Percentiles rank a stretch among this genome's conserved stretches.
phyloP scores from a whole-genome alignment of 2,888 invertebrate genomes.

The Norana najaformis region DNA sequence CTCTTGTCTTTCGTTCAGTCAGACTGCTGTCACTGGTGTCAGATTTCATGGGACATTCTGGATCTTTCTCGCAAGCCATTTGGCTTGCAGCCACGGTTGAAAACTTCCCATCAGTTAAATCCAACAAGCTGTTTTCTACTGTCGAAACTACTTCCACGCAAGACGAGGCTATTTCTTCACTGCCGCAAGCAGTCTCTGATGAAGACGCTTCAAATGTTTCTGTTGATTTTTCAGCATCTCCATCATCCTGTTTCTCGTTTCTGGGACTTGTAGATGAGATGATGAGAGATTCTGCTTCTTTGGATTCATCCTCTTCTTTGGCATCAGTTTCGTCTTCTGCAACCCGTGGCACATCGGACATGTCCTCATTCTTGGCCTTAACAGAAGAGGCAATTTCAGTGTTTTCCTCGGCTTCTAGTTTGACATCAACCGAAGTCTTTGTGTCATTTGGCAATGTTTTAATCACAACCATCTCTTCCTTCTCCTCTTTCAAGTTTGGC shows the following conservation, averaged over 20 bases:
- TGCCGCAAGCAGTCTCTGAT: background rate
- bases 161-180: background rate
- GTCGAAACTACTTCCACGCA: background rate
- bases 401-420: conserved; percentile 36
- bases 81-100: background rate
- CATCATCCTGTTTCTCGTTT: background rate
- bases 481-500: background rate
- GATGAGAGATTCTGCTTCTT: background rate
- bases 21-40: background rate
- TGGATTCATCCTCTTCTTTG: background rate
- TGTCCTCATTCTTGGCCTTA: background rate
- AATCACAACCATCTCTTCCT: background rate
- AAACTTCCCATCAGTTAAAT: background rate
- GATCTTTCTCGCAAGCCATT: background rate
- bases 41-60: background rate
- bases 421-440: conserved; percentile 39
- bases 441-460: background rate
- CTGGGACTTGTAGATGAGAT: background rate
- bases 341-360: background rate
- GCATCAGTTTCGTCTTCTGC: background rate
- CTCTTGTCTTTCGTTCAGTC: background rate
- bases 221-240: background rate
- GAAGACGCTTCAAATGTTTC: background rate
- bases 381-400: background rate
- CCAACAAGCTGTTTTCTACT: background rate